Evolutionary conservation across 2,888 invertebrate genomes (phyloP).

Genomic region (Galerucella pusilla): DNA sequence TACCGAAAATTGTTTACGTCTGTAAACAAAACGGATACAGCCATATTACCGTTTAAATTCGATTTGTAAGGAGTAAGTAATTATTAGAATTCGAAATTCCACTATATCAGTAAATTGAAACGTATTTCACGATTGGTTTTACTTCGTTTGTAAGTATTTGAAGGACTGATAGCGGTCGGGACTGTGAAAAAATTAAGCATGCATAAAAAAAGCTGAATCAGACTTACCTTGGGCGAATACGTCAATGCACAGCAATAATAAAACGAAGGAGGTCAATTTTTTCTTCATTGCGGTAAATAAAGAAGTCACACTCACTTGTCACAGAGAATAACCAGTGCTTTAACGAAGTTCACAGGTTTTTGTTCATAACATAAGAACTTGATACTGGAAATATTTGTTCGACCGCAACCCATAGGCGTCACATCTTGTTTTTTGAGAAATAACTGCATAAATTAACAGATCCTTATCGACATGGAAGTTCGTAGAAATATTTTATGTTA

Average conservation of each 20-base stretch:
- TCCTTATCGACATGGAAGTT: background rate
- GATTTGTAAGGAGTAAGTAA: no score
- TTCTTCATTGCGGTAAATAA: conserved; percentile 19
- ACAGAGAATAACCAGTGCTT: background rate
- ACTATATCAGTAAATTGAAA: no score
- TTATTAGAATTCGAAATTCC: no score
- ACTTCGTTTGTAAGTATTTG: background rate
- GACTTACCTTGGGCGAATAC: conserved; percentile 47
- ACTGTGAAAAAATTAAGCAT: background rate
- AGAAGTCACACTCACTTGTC: background rate
- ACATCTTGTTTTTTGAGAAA: conserved; percentile 24
- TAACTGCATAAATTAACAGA: conserved; percentile 16
- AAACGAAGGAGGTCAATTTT: conserved; percentile 37
- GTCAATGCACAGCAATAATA: conserved; percentile 34
- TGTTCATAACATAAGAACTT: conserved; percentile 18
- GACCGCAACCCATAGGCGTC: conserved; percentile 39
- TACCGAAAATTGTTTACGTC: no score
- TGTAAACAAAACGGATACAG: no score
- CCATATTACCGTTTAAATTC: no score
- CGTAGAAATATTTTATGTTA: background rate
- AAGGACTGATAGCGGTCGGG: background rate
- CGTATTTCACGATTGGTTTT: background rate
- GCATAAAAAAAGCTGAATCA: background rate
- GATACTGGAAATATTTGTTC: conserved; percentile 20
- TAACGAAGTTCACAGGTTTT: conserved; percentile 22